Evolutionary conservation across 2,797 vertebrate species (phyloP).

Genomic region (Myripristis jacobus): DNA sequence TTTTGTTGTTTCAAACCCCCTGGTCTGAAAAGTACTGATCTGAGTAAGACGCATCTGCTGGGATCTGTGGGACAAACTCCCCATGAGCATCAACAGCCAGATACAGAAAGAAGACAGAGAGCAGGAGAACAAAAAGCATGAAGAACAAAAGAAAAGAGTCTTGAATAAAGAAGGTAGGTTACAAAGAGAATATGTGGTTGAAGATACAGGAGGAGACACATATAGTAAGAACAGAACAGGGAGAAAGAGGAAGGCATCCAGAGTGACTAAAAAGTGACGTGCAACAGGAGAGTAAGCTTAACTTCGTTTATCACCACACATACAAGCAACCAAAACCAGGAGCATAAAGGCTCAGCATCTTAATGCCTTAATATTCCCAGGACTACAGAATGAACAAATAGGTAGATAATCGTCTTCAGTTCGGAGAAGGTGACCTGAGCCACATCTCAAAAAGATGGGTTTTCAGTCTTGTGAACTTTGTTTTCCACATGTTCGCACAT

Average conservation of each 20-base stretch:
- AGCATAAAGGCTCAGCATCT: no score
- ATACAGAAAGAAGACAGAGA: background rate
- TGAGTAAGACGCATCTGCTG: slow-evolving; percentile 32
- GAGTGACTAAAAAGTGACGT: background rate
- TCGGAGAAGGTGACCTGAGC: no score
- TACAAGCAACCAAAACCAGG: background rate
- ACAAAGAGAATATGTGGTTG: background rate
- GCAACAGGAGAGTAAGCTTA: slow-evolving; percentile 1
- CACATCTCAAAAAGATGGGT: no score
- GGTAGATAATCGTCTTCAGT: no score
- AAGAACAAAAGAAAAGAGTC: background rate
- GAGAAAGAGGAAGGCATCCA: background rate
- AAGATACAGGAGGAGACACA: no score
- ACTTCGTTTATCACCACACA: background rate
- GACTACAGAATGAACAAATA: no score
- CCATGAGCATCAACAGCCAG: slow-evolving; percentile 10
- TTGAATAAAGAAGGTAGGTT: background rate
- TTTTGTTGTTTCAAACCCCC: slow-evolving; percentile 21
- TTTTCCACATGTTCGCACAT: no score
- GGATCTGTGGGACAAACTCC: slow-evolving; percentile 44
- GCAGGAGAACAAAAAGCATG: background rate
- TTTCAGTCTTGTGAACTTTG: no score
- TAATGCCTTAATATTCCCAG: no score
- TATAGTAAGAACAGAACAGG: background rate
- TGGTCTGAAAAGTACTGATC: slow-evolving; percentile 17